phyloP scores from a whole-genome alignment of 2,113 vertebrate species.

The Oceanodroma tethys region DNA sequence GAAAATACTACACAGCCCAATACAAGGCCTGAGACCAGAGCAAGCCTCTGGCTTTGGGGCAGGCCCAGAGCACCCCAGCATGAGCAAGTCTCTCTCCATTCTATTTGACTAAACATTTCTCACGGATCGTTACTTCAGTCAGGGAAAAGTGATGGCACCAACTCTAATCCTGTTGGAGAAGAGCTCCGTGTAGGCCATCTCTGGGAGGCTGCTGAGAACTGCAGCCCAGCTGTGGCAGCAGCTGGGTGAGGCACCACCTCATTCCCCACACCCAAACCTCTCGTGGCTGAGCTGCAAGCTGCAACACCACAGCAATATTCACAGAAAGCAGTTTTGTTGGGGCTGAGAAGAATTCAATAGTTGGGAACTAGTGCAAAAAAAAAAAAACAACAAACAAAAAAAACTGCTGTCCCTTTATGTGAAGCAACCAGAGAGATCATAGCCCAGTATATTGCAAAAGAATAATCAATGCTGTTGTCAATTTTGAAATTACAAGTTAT shows the following conservation, averaged over 20 bases:
- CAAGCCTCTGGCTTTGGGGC: background rate
- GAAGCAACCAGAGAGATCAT: background rate
- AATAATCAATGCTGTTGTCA: background rate
- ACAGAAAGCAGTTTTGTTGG: background rate
- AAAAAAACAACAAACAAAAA: background rate
- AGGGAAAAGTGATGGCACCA: background rate
- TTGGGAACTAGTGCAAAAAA: background rate
- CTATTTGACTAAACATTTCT: background rate
- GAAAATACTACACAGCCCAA: background rate
- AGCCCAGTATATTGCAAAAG: background rate
- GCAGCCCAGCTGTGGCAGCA: background rate
- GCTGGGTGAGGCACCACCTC: background rate
- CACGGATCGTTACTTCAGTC: background rate
- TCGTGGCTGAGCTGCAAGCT: background rate
- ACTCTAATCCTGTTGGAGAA: background rate
- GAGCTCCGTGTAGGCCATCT: background rate
- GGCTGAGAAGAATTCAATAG: background rate
- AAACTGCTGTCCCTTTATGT: background rate
- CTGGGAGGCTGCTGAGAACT: background rate
- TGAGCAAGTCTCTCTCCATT: background rate
- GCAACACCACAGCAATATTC: background rate
- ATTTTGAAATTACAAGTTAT: background rate
- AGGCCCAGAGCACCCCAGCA: background rate
- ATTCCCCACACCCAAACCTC: background rate
- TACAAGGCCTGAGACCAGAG: background rate